phyloP scores from a whole-genome alignment of 1,140 invertebrate genomes.

The Daktulosphaira vitifoliae region DNA sequence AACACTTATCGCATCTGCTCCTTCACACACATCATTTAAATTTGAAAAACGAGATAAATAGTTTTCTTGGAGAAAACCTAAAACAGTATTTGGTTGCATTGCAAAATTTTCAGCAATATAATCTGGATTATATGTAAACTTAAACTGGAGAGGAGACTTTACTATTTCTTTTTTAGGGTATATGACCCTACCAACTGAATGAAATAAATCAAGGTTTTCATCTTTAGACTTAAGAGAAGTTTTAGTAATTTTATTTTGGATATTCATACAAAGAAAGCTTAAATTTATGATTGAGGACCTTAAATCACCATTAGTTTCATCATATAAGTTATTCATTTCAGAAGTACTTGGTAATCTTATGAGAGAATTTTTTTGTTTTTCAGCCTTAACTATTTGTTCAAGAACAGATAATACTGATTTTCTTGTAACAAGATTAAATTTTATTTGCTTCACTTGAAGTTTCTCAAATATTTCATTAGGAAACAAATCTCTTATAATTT shows the following conservation, averaged over 20 bases:
- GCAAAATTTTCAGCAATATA: slow-evolving; percentile 55
- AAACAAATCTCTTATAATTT: slow-evolving; percentile 54
- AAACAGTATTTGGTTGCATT: slow-evolving; percentile 53
- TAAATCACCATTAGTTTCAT: neutral
- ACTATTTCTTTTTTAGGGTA: slow-evolving; percentile 59
- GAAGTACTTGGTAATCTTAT: slow-evolving; percentile 5
- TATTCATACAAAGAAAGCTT: neutral
- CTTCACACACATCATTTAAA: slow-evolving; percentile 49
- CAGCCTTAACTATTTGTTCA: slow-evolving; percentile 47
- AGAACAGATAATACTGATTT: slow-evolving; percentile 57
- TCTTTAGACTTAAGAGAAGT: slow-evolving; percentile 41
- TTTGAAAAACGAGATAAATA: slow-evolving; percentile 59
- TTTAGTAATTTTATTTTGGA: slow-evolving; percentile 4
- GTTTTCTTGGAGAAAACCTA: slow-evolving; percentile 62
- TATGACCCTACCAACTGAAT: slow-evolving; percentile 63
- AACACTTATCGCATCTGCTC: slow-evolving; percentile 52
- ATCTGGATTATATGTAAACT: slow-evolving; percentile 54
- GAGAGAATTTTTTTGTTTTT: slow-evolving; percentile 30
- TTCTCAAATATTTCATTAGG: slow-evolving; percentile 50
- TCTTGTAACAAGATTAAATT: slow-evolving; percentile 55
- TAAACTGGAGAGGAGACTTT: slow-evolving; percentile 35
- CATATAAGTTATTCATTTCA: slow-evolving; percentile 19
- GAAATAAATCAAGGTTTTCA: slow-evolving; percentile 58
- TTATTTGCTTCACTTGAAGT: slow-evolving; percentile 55
- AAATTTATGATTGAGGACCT: slow-evolving; percentile 6